phyloP scores from a whole-genome alignment of 2,113 vertebrate species.

The Actinemys pallida region DNA sequence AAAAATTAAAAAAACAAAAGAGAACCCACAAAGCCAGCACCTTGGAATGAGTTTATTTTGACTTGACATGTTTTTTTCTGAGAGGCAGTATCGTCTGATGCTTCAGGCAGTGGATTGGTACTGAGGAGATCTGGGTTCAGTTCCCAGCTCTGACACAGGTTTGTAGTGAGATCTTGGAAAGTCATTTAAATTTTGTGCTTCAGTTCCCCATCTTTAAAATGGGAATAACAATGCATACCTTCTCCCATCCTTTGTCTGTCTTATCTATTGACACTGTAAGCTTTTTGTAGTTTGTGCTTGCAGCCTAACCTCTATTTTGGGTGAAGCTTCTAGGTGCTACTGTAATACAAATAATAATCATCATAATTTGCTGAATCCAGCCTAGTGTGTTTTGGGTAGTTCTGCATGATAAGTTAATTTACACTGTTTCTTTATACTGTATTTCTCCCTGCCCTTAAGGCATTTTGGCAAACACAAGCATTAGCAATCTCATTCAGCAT shows the following conservation, averaged over 20 bases:
- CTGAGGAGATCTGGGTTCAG: background rate
- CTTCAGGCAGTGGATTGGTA: background rate
- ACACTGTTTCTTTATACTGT: rapidly evolving
- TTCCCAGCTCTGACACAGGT: background rate
- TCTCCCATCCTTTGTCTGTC: rapidly evolving
- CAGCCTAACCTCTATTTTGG: background rate
- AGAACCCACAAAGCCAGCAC: slow-evolving; percentile 13
- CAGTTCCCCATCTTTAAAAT: background rate
- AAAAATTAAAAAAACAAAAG: background rate
- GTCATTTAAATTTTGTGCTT: background rate
- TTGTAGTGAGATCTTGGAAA: slow-evolving; percentile 18
- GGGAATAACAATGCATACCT: background rate
- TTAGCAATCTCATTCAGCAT: background rate
- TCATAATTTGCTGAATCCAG: background rate
- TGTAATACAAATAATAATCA: rapidly evolving
- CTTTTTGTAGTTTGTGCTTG: background rate
- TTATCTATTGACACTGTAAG: background rate
- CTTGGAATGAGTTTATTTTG: slow-evolving; percentile 27
- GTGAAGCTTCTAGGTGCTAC: background rate
- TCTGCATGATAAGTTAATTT: background rate
- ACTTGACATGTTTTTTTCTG: background rate
- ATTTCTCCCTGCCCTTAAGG: background rate
- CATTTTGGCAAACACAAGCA: background rate
- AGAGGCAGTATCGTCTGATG: background rate
- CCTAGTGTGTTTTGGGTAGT: background rate